Base-by-base conservation (phyloP, 92 coral and sea anemone genomes). In the Siderastrea radians region DNA sequence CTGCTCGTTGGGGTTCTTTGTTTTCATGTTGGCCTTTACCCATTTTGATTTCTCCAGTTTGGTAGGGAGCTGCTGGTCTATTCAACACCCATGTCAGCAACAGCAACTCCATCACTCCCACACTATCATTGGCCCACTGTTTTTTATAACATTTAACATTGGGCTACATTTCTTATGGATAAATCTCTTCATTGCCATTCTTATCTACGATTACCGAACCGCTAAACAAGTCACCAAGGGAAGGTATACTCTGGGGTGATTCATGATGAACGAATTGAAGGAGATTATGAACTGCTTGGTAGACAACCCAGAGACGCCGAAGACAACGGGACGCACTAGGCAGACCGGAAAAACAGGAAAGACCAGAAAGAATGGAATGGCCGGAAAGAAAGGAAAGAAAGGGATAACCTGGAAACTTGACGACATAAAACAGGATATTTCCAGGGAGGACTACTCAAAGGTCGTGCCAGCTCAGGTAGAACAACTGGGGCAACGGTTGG, bases 1-100 rank as follows among this genome's bases (percentile, higher is more conserved):
- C 59, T 90, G 80, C 68, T 72, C 86, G 13, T 9, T 77, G 6
- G 80, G 84, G 4, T 75, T 80, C 38, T 78, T 73, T 45, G 81
- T 86, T 9, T 83, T 83, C 46, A 14, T 90, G 38, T 72, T 84
- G 72, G 83, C 93, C n/a, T 90, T 93, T 60, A 84, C 75, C 57
- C 89, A 86, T 47, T 86, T 87, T 59, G 89, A 50, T 66, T 81
- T 57, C 85, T 91, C n/a, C 90, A 83, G 49, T 82, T 93, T 70
- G 92, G 92, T 38, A 45, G 48, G 8, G 83, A 84, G 78, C 10
- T 79, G 19, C 16, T 46, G 13, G 74, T 17, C 15, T 84, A 74
- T 58, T 50, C 82, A 11, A 57, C 79, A 15, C 78, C 79, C 16
- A 46, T 62, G 3, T 49, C 68, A 58, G 59, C 89, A 38, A 14